Conservation (phyloP, 2,113 vertebrate species). For the Polypterus bichir region DNA sequence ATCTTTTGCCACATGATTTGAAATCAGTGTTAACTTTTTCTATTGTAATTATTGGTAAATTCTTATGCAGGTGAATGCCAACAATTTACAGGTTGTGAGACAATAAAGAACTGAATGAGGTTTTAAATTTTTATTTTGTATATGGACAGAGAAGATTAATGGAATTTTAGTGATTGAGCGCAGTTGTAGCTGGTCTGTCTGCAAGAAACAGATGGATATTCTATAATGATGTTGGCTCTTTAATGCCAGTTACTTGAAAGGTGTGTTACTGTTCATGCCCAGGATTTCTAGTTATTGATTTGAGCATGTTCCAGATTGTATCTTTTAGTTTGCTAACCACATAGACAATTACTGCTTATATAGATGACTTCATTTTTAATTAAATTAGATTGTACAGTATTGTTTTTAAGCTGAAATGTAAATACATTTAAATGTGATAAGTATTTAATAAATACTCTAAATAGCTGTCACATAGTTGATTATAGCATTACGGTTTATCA, state of each 20-base stretch:
- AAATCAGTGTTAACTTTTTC: not conserved
- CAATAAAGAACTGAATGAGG: constrained; percentile 67
- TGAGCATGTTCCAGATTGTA: constrained; percentile 42
- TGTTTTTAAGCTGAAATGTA: too few species aligned
- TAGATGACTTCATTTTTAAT: too few species aligned
- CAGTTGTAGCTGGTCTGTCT: constrained; percentile 63
- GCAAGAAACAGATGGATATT: constrained; percentile 67
- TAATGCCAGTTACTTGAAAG: constrained; percentile 68
- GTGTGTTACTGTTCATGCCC: constrained; percentile 57
- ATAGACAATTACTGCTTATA: not conserved
- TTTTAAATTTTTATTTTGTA: constrained; percentile 66
- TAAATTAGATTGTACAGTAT: too few species aligned
- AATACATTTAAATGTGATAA: too few species aligned
- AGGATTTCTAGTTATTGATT: constrained; percentile 63
- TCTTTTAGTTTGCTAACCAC: constrained; percentile 46
- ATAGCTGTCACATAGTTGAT: too few species aligned
- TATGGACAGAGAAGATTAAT: constrained; percentile 64
- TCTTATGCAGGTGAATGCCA: constrained; percentile 62
- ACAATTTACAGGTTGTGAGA: constrained; percentile 68
- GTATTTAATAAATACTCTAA: too few species aligned
- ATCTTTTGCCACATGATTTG: not conserved
- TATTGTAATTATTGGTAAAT: constrained; percentile 58
- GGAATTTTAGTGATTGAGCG: constrained; percentile 65
- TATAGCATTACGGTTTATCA: too few species aligned
- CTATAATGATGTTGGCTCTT: constrained; percentile 63